Evolutionary conservation across 2,113 vertebrate genomes (phyloP), one percentile per base, ranked within the genome.

Genomic region (Deroptyus accipitrinus): DNA sequence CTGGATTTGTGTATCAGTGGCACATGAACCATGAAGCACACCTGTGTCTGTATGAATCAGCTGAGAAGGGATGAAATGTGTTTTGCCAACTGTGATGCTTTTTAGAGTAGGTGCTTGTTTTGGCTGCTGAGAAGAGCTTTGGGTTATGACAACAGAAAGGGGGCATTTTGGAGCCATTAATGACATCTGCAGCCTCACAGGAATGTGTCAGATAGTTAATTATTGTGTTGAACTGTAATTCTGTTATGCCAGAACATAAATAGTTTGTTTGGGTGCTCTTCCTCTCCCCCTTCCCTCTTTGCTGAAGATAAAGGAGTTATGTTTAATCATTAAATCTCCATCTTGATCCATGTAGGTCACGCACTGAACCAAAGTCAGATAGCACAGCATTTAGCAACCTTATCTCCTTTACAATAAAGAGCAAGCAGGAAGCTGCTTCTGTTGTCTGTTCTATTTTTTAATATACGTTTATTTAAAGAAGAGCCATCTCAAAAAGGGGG

Each of bases 141-240:
- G 90, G 95, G 95, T 96, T 94, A 46, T 57, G 94, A 93, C 97
- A 96, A 96, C 96, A 97, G 55, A 67, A 81, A 89, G 23, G 63
- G 79, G 88, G 35, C 76, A 80, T 96, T 94, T 98, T 28, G 27
- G 97, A 98, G 97, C 87, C 92, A 62, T 70, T 78, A 28, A 86
- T 97, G 95, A 85, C 97, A 92, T 97, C 96, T 86, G 97, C 97
- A 97, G 96, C 77, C 94, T 94, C 19, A 8, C 87, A 97, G 97
- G 97, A 96, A 94, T 93, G 97, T 97, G 97, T 97, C 96, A 96
- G 94, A 83, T 90, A 96, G 94, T 98, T 98, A 97, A 98, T 98
- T 98, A 98, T 95, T 76, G 77, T 94, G 94, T 91, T 92, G 95
- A 97, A 96, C 96, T 37, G 93, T 92, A 97, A 97, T 96, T 90